Percentiles rank a stretch among this genome's conserved stretches.
Conservation (phyloP, 2,888 invertebrate species). For the Cyclophora albipunctata region DNA sequence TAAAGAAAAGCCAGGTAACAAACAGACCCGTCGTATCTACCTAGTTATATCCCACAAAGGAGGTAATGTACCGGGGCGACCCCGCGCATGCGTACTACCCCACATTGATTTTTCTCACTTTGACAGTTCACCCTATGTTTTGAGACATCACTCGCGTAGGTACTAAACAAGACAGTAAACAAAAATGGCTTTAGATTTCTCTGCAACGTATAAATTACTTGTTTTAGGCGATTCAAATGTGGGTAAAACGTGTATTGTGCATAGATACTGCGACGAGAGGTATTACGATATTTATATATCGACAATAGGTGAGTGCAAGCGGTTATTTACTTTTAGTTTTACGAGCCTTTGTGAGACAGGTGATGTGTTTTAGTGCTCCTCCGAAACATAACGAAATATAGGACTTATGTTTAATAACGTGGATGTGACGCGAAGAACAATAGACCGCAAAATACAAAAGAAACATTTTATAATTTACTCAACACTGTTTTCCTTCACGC, state of each 20-base stretch:
- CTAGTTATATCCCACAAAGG: slow-evolving; percentile 10
- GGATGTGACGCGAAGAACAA: slow-evolving; percentile 39
- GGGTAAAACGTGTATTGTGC: slow-evolving; percentile 92
- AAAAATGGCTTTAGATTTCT: slow-evolving; percentile 88
- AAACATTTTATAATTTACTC: slow-evolving; percentile 26
- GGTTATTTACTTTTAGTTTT: slow-evolving; percentile 49
- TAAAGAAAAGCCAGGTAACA: slow-evolving; percentile 16
- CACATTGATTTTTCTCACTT: slow-evolving; percentile 70
- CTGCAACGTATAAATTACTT: slow-evolving; percentile 89
- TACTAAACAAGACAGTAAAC: slow-evolving; percentile 59
- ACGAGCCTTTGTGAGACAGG: slow-evolving; percentile 55
- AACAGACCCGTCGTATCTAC: not conserved
- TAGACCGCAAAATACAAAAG: slow-evolving; percentile 27
- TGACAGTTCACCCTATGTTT: slow-evolving; percentile 70
- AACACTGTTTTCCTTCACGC: slow-evolving; percentile 15
- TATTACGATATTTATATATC: slow-evolving; percentile 94
- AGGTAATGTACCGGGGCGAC: slow-evolving; percentile 31
- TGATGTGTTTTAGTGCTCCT: slow-evolving; percentile 43
- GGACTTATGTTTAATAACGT: slow-evolving; percentile 37
- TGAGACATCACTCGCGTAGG: slow-evolving; percentile 56
- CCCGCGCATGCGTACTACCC: slow-evolving; percentile 58
- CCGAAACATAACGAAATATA: slow-evolving; percentile 36
- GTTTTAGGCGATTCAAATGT: slow-evolving; percentile 93
- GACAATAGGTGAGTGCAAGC: slow-evolving; percentile 83
- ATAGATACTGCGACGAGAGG: slow-evolving; percentile 91